These are phyloP conservation scores for Leptoteleia sp. DNA, from an alignment of 1,140 invertebrate species.

Conservation along the genomic window DNA sequence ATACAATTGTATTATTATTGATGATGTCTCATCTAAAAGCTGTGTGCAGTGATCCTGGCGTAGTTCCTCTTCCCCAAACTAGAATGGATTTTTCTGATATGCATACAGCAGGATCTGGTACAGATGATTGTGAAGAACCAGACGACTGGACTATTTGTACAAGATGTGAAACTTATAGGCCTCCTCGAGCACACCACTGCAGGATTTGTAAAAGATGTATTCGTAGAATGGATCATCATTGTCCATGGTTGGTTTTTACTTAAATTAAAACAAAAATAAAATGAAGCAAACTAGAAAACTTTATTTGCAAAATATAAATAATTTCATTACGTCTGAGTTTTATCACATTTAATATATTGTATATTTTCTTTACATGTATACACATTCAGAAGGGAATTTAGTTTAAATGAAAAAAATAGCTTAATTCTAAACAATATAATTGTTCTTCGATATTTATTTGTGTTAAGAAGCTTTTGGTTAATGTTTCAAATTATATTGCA, in stretches of 20 bases:
- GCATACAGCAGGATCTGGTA: conserved; percentile 83
- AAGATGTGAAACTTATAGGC: conserved; percentile 91
- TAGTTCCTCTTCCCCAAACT: conserved; percentile 90
- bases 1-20: conserved; percentile 89
- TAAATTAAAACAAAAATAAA: neutral
- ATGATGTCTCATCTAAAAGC: conserved; percentile 90
- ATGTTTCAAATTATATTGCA: conserved; percentile 80
- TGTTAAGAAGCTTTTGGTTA: too few species aligned
- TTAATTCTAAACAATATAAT: too few species aligned
- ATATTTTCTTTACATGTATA: too few species aligned
- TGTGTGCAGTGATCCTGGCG: conserved; percentile 93
- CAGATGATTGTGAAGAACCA: conserved; percentile 80
- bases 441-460: too few species aligned
- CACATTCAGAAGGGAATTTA: too few species aligned
- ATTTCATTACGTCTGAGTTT: too few species aligned
- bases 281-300: too few species aligned
- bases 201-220: conserved; percentile 94
- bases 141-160: conserved; percentile 93
- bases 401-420: too few species aligned
- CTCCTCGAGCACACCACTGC: conserved; percentile 93
- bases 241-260: conserved; percentile 84
- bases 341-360: too few species aligned
- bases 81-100: conserved; percentile 93
- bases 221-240: conserved; percentile 95
- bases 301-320: too few species aligned